These are phyloP conservation scores for Eupithecia vulgata DNA, from an alignment of 2,888 invertebrate genomes.

Conservation along the genomic window DNA sequence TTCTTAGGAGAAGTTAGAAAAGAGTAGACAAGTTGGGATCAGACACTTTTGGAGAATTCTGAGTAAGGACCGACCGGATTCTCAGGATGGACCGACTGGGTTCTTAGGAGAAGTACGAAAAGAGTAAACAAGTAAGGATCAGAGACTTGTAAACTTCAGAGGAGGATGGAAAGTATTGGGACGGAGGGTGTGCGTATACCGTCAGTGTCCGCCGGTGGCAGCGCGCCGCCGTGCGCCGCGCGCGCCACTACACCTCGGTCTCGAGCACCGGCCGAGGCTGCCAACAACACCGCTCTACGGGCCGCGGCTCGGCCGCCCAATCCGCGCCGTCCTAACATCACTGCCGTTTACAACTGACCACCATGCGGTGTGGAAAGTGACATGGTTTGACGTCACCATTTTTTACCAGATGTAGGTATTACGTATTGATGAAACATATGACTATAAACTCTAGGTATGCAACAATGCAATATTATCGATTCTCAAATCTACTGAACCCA, in stretches of 20 bases:
- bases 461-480: background rate
- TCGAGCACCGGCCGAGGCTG: slow-evolving; percentile 81
- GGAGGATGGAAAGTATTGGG: slow-evolving; percentile 2
- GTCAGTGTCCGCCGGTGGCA: slow-evolving; percentile 81
- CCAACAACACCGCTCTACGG: slow-evolving; percentile 82
- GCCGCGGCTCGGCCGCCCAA: slow-evolving; percentile 78
- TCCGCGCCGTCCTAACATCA: slow-evolving; percentile 80
- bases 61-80: no score
- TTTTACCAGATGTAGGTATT: background rate
- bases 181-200: slow-evolving; percentile 62
- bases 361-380: slow-evolving; percentile 52
- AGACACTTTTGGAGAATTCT: no score
- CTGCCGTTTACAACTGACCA: slow-evolving; percentile 63
- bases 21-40: no score
- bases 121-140: background rate
- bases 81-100: no score
- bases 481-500: background rate
- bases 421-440: background rate
- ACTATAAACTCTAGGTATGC: background rate
- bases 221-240: slow-evolving; percentile 79
- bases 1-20: no score
- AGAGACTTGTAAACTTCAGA: background rate
- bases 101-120: background rate
- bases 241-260: slow-evolving; percentile 84
- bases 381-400: slow-evolving; percentile 45